Evolutionary conservation across 2,113 vertebrate species (phyloP).

Genomic region (Lonchura striata): DNA sequence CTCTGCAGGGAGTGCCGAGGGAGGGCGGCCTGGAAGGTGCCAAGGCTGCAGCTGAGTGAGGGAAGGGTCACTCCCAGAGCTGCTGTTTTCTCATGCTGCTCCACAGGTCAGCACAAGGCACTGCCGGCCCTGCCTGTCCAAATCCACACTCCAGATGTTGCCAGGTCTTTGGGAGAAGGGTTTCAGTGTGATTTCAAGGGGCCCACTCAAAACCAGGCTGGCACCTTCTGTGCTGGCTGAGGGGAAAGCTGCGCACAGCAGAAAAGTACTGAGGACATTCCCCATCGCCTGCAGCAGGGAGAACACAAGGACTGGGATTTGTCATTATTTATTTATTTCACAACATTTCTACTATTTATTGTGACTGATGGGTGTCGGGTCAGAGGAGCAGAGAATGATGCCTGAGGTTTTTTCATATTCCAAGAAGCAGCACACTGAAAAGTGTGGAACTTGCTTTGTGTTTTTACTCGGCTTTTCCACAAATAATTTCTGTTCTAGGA

Average conservation of each 20-base stretch:
- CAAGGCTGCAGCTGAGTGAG: constrained; percentile 2
- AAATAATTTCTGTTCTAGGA: neutral
- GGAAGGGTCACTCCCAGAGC: neutral
- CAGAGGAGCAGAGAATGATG: neutral
- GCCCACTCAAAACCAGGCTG: neutral
- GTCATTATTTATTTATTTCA: neutral
- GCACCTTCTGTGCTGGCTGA: neutral
- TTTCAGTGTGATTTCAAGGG: neutral
- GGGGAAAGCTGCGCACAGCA: neutral
- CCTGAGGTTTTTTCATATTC: neutral
- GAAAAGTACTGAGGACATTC: fast-evolving
- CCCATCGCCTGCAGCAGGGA: fast-evolving
- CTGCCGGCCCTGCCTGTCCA: neutral
- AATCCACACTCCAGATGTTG: neutral
- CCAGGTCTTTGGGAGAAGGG: neutral
- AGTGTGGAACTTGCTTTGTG: neutral
- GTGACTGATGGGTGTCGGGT: neutral
- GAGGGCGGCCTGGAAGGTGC: neutral
- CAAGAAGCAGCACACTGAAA: neutral
- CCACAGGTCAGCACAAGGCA: neutral
- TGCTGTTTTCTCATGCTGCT: fast-evolving
- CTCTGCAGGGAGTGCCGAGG: neutral
- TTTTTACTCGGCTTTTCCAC: neutral
- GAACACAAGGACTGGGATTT: neutral
- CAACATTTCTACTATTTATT: neutral